Percentiles rank a stretch among this genome's conserved stretches.
Conservation (phyloP, 2,888 invertebrate species). For the Leptinotarsa juncta region DNA sequence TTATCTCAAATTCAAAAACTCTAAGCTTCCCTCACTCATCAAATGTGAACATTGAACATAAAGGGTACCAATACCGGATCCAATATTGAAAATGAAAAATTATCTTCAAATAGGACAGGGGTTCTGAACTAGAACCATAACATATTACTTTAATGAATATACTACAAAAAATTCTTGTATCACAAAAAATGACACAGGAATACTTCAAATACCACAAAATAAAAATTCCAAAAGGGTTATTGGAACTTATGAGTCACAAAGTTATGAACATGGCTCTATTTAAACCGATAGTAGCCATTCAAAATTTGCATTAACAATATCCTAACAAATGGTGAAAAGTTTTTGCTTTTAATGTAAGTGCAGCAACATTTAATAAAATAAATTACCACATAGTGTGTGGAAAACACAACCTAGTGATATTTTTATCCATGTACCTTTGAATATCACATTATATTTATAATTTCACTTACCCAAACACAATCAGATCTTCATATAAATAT, state of each 20-base stretch:
- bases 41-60: neutral
- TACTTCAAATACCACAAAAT: neutral
- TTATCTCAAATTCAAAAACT: slow-evolving; percentile 4
- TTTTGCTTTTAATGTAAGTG: no score
- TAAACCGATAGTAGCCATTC: neutral
- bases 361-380: no score
- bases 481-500: no score
- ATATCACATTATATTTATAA: no score
- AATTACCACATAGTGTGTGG: no score
- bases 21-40: neutral
- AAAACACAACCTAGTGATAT: no score
- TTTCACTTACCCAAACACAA: no score
- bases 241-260: neutral
- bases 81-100: neutral
- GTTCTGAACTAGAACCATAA: neutral
- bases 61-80: neutral
- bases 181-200: neutral
- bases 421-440: no score
- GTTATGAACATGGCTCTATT: neutral
- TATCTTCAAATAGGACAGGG: neutral
- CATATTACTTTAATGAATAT: neutral
- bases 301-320: neutral
- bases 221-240: neutral
- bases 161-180: neutral
- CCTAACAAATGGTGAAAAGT: neutral